phyloP scores from a whole-genome alignment of 2,888 invertebrate genomes.

The Drosophila nigricruria region DNA sequence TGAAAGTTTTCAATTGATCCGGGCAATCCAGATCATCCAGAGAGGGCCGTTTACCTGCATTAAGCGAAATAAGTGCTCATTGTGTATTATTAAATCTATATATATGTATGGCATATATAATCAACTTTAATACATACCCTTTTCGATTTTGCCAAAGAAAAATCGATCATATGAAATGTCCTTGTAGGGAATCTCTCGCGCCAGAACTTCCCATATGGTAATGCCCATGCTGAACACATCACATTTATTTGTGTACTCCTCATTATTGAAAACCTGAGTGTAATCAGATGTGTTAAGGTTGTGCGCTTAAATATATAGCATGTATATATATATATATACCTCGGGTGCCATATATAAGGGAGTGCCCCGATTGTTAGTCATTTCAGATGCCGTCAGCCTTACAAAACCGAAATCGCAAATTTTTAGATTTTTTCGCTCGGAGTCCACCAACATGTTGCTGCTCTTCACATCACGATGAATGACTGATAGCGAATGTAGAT shows the following conservation, averaged over 20 bases:
- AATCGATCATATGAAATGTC: fast-evolving
- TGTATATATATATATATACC: neutral
- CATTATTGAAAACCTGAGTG: neutral
- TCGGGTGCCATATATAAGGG: constrained; percentile 12
- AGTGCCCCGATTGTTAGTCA: neutral
- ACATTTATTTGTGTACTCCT: neutral
- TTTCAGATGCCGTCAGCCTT: neutral
- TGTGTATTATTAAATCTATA: neutral
- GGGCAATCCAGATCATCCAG: neutral
- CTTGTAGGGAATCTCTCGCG: neutral
- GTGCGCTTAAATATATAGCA: neutral
- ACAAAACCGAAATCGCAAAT: constrained; percentile 34
- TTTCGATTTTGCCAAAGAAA: neutral
- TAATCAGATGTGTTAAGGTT: neutral
- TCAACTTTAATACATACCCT: constrained; percentile 1
- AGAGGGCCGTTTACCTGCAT: constrained; percentile 18
- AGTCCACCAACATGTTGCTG: constrained; percentile 14
- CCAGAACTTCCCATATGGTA: constrained; percentile 24
- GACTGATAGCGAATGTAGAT: neutral
- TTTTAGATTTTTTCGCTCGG: neutral
- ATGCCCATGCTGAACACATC: constrained; percentile 29
- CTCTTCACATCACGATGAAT: constrained; percentile 24
- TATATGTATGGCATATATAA: neutral
- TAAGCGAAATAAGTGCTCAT: neutral
- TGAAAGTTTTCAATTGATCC: neutral